Evolutionary conservation across 2,113 vertebrate species (phyloP), one percentile per base, ranked within the genome.

Genomic region (Coracopsis vasa): DNA sequence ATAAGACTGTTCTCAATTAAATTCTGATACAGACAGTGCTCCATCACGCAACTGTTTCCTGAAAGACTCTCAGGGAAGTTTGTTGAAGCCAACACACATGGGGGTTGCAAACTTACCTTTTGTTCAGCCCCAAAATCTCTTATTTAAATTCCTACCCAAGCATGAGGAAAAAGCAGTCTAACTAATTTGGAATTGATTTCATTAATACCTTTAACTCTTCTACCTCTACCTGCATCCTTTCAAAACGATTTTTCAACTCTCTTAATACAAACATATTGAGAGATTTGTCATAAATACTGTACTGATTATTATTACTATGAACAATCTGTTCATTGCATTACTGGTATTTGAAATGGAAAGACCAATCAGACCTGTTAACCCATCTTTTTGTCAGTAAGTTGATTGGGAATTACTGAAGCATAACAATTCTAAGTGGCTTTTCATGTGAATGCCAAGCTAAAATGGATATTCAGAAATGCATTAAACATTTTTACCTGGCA

Each of bases 301-400:
- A 41, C 84, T 90, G 89, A 65, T 92, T 96, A 82, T 89, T 96
- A 90, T 89, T 95, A 72, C 78, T 61, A 72, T 72, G 94, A 95
- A 95, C 80, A 95, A 90, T 91, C 70, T 95, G 35, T 96, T 94
- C 91, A 75, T 92, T 91, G 84, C 91, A 94, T 95, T 94, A 85
- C 87, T 87, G 51, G 51, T 96, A 94, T 95, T 95, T 79, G 77
- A 94, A 95, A 96, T 95, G 80, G 95, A 94, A 96, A 94, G 95
- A 92, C 91, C 91, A 97, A 95, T 95, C 94, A 97, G 89, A 92
- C 89, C 91, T 79, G 94, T 95, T 97, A 97, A 95, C 87, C 70
- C 94, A 97, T 88, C 94, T 97, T 94, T 96, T 94, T 96, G 92
- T 96, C 79, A 94, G 90, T 77, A 93, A 94, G 93, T 95, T 96